Conservation (phyloP, 2,797 vertebrate species). For the Hyperoplus lanceolatus region DNA sequence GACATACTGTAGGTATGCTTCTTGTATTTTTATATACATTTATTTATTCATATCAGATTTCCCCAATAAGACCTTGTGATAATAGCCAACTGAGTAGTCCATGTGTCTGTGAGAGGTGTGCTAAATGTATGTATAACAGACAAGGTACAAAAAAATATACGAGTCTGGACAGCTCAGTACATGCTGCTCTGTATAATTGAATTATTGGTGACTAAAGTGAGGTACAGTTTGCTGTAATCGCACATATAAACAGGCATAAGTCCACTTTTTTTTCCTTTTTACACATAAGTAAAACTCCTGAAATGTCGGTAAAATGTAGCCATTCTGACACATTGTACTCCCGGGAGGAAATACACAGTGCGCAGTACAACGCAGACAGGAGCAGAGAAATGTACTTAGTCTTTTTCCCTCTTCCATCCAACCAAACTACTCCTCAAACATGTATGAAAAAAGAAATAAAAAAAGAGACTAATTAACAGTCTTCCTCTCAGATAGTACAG, state of each 20-base stretch:
- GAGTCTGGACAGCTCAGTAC: slow-evolving; percentile 35
- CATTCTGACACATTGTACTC: slow-evolving; percentile 31
- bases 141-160: slow-evolving; percentile 16
- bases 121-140: slow-evolving; percentile 58
- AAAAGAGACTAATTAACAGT: slow-evolving; percentile 52
- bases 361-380: slow-evolving; percentile 21
- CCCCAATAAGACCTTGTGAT: slow-evolving; percentile 56
- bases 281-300: slow-evolving; percentile 24
- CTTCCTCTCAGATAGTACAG: slow-evolving; percentile 67
- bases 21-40: slow-evolving; percentile 81
- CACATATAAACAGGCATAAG: slow-evolving; percentile 48
- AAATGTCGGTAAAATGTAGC: slow-evolving; percentile 39
- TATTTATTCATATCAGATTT: slow-evolving; percentile 73
- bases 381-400: slow-evolving; percentile 26
- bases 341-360: neutral
- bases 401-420: slow-evolving; percentile 18
- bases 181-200: slow-evolving; percentile 40
- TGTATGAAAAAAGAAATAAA: slow-evolving; percentile 34
- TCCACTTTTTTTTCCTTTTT: slow-evolving; percentile 38
- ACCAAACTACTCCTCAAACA: slow-evolving; percentile 32
- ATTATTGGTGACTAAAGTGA: slow-evolving; percentile 27
- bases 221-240: slow-evolving; percentile 46
- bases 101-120: slow-evolving; percentile 72
- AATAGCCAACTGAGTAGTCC: slow-evolving; percentile 57
- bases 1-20: slow-evolving; percentile 77